Base-by-base conservation (phyloP, 64 coral and sea anemone genomes). In the Actinia tenebrosa region DNA sequence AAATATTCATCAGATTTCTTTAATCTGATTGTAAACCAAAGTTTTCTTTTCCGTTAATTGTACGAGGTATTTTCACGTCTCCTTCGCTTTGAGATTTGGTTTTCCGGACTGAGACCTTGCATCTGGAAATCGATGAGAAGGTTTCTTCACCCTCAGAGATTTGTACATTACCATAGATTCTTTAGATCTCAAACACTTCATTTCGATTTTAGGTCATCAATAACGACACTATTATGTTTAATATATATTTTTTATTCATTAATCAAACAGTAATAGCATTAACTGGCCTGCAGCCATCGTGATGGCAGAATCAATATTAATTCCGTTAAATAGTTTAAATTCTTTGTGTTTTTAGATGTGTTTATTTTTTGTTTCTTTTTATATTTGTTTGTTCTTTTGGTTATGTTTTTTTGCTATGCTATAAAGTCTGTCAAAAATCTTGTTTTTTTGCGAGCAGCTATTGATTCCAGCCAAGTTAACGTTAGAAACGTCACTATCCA, bases 251-350 rank as follows among this genome's bases (percentile, higher is more conserved):
- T 66, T 66, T 8, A 75, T 75, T 75, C 25, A 75, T 37, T 0
- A 75, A 75, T 75, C 69, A 75, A 2, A 75, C 3, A 42, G 10
- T 75, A 42, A 30, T 75, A 30, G n/a, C 25, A 13, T 75, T 75
- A 27, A 75, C n/a, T 30, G n/a, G n/a, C 69, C 69, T 27, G 69
- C 69, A 75, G 69, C 69, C 25, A 30, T 42, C 9, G 2, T 58
- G 27, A 9, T 75, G 69, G 15, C 69, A 75, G 64, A 75, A 75
- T 27, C 69, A 75, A 75, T 25, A 20, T 23, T 25, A 69, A 69
- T 75, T 37, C 63, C 10, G 26, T 75, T 75, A 75, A 75, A 75
- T 75, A 75, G 69, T 75, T 75, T 75, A 75, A 13, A 75, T 30
- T 75, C 69, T 75, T 75, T 75, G 23, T 3, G 25, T 42, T 75